Base-by-base conservation (phyloP, 1,140 invertebrate genomes). In the Lepidurus apus region DNA sequence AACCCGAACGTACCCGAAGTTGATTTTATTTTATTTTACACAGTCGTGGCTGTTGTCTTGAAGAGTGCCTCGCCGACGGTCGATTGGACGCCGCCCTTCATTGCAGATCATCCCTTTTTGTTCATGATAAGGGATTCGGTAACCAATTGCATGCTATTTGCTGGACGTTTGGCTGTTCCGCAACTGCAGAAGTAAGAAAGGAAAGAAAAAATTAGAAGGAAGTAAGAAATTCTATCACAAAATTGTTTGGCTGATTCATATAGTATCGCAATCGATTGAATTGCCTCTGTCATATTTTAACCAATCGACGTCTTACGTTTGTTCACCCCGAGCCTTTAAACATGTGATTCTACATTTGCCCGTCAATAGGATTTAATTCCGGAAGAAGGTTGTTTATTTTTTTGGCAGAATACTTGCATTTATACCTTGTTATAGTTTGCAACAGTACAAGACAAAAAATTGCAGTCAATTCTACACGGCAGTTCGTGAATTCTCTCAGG, bases 51-150 rank as follows among this genome's bases (percentile, higher is more conserved):
- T 47, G 26, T 47, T 11, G 1, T 1, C 45, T 1, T 47, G 45
- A 1, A 9, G 9, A 11, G 1, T 17, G 9, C 1, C 45, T 1
- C 1, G 17, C 1, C n/a, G n/a, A n/a, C 4, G 1, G 17, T 17
- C 1, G 21, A n/a, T 47, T 11, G 1, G 45, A 24, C 34, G 43
- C 85, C 86, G 42, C 83, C 84, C 43, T 86, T 93, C 81, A 86
- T 81, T 73, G 88, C 88, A 7, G 87, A 93, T 82, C 89, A 89
- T 80, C 92, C 92, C 2, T 93, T 93, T 82, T 43, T 92, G 0
- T 93, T 93, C 83, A 88, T 90, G 79, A 89, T 94, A 13, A 86
- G 89, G 78, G 89, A 93, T 81, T 87, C 87, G 7, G 77, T 85
- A 73, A 87, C 86, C 1, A 87, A 87, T 1, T 84, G 86, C 9